Evolutionary conservation across 2,888 invertebrate genomes (phyloP), one percentile per base, ranked within the genome.

Genomic region (Macaria liturata): DNA sequence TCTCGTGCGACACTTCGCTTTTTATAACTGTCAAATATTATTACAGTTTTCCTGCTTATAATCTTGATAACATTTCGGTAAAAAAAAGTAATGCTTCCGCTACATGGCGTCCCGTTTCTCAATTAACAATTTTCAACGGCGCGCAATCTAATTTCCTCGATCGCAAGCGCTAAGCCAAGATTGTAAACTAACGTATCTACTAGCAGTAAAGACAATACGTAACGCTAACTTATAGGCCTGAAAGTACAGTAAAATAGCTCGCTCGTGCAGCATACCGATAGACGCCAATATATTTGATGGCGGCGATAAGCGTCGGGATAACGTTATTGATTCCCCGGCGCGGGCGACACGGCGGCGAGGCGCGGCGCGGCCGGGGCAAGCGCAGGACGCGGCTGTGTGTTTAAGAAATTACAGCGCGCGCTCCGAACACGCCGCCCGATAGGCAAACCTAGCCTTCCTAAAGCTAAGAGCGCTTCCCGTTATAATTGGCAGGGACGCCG

Each of bases 401-500:
- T 87, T 83, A 84, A 83, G 84, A 83, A 85, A 88, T 89, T 87
- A 88, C 81, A 76, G 69, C 75, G 71, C 72, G 69, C 69, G 77
- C 75, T 52, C 52, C 45, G 44, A 55, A 76, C 71, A 70, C 74
- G 70, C 48, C 30, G 44, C 9, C 43, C 30, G 46, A 50, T 59
- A 55, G 52, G 42, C 55, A 56, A 55, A 52, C 51, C 49, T 55
- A 56, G 55, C 49, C 59, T 55, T 60, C 52, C 49, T 69, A 64
- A 70, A 74, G 65, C 73, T 20, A 73, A 75, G 75, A 70, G 73
- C 68, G 69, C 65, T 75, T 84, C 80, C 89, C 89, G 89, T 89
- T 89, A 90, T 47, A 89, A 90, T 88, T 80, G 82, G 76, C 73
- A 67, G 59, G 68, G 71, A 72, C 74, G 70, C 72, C 72, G 74